These are phyloP conservation scores for Ectemnius continuus DNA, from an alignment of 2,888 invertebrate species.

Conservation along the genomic window DNA sequence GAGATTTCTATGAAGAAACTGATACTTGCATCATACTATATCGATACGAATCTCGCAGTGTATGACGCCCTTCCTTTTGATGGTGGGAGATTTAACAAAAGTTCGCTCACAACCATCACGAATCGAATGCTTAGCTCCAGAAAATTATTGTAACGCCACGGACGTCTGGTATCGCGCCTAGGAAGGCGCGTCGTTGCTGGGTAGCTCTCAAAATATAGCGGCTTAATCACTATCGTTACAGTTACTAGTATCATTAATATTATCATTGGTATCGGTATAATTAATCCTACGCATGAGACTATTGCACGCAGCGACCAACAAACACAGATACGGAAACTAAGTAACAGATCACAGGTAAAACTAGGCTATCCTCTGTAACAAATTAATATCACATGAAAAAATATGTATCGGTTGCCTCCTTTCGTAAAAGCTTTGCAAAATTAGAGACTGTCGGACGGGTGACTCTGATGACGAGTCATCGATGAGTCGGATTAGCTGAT, in stretches of 20 bases:
- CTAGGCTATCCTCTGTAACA: conserved; percentile 71
- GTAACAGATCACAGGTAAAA: conserved; percentile 73
- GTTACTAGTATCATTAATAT: conserved; percentile 27
- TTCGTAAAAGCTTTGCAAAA: conserved; percentile 55
- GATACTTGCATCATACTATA: too few relatives aligned
- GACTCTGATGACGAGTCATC: conserved; percentile 59
- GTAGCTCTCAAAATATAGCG: conserved; percentile 45
- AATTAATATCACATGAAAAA: conserved; percentile 76
- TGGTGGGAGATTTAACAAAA: conserved; percentile 24
- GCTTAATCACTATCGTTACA: conserved; percentile 33
- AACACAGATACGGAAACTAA: conserved; percentile 57
- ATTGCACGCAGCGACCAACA: conserved; percentile 61
- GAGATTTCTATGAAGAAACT: too few relatives aligned
- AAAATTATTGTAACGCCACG: conserved; percentile 68
- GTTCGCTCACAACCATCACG: conserved; percentile 46
- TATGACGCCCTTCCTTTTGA: neutral
- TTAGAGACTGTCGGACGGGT: conserved; percentile 66
- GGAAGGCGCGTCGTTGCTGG: conserved; percentile 52
- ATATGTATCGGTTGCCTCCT: conserved; percentile 70
- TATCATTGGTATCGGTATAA: conserved; percentile 51
- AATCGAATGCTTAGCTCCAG: conserved; percentile 45
- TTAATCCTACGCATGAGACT: conserved; percentile 51
- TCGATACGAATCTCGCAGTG: too few relatives aligned
- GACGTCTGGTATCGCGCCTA: conserved; percentile 59
- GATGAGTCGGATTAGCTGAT: conserved; percentile 55